Evolutionary conservation across 2,888 invertebrate species (phyloP).

Genomic region (Trichopria drosophilae): DNA sequence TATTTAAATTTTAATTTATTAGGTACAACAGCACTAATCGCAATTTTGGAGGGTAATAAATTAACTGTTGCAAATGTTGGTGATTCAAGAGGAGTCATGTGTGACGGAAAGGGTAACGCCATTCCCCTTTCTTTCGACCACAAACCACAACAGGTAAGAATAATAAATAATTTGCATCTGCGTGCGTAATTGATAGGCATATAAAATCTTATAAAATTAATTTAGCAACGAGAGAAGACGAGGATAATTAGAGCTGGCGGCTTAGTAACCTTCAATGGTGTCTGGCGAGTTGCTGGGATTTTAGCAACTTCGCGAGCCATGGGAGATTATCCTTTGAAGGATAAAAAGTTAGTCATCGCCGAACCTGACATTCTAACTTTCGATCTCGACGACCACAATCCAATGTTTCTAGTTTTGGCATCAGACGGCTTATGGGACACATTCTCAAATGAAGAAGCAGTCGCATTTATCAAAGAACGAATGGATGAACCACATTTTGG

Average conservation of each 20-base stretch:
- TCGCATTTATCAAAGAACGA: constrained; percentile 82
- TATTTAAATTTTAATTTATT: constrained; percentile 41
- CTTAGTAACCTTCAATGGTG: constrained; percentile 91
- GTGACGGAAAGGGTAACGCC: constrained; percentile 84
- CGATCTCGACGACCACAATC: constrained; percentile 81
- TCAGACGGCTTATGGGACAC: constrained; percentile 98
- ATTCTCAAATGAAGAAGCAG: constrained; percentile 92
- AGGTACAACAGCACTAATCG: constrained; percentile 91
- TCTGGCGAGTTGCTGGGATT: constrained; percentile 95
- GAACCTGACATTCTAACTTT: constrained; percentile 94
- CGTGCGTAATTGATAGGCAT: not conserved
- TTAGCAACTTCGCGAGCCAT: constrained; percentile 91
- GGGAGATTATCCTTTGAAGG: constrained; percentile 94
- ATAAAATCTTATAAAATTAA: not conserved
- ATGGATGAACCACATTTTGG: constrained; percentile 85
- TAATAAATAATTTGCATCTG: not conserved
- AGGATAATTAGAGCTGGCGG: constrained; percentile 95
- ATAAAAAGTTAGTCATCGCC: constrained; percentile 89
- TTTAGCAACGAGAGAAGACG: constrained; percentile 81
- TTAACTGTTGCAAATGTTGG: constrained; percentile 95
- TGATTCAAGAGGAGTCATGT: constrained; percentile 95
- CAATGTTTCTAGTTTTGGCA: constrained; percentile 87
- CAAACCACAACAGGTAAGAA: constrained; percentile 87
- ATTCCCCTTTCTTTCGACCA: constrained; percentile 94
- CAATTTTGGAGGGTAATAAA: constrained; percentile 78